These are phyloP conservation scores for Simalia tracyae DNA, from an alignment of 2,797 vertebrate species.

Conservation along the genomic window DNA sequence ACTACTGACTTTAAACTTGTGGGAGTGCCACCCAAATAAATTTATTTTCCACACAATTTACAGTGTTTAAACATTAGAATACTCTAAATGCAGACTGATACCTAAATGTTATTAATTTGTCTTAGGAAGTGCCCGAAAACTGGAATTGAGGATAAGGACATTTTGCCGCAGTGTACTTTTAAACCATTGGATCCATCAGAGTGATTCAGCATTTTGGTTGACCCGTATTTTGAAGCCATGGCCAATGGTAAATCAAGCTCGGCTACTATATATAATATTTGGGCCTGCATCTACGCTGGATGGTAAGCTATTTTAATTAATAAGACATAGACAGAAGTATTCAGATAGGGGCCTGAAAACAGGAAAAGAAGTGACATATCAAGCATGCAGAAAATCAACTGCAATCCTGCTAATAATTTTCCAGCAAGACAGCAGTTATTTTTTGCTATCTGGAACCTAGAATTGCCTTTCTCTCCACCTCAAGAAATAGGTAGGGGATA, in stretches of 20 bases:
- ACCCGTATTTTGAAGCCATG: slow-evolving; percentile 85
- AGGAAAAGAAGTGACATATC: background rate
- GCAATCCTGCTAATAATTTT: background rate
- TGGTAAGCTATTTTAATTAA: slow-evolving; percentile 68
- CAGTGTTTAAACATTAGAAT: background rate
- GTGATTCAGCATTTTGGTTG: slow-evolving; percentile 85
- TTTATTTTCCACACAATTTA: background rate
- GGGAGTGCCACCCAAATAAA: background rate
- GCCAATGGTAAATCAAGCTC: slow-evolving; percentile 89
- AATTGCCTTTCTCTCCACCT: background rate
- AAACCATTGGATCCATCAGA: slow-evolving; percentile 74
- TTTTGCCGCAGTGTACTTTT: slow-evolving; percentile 86
- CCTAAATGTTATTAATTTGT: background rate
- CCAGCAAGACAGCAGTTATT: background rate
- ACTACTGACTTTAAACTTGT: background rate
- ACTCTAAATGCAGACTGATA: background rate
- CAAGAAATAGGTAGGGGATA: background rate
- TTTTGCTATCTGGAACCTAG: background rate
- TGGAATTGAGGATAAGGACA: slow-evolving; percentile 83
- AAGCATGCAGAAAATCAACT: background rate
- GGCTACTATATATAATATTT: slow-evolving; percentile 86
- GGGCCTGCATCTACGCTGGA: slow-evolving; percentile 80
- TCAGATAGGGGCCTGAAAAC: background rate
- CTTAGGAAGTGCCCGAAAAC: slow-evolving; percentile 73
- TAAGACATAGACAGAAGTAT: background rate